Conservation (phyloP, 1,140 invertebrate genomes). For the Radopholus similis region DNA sequence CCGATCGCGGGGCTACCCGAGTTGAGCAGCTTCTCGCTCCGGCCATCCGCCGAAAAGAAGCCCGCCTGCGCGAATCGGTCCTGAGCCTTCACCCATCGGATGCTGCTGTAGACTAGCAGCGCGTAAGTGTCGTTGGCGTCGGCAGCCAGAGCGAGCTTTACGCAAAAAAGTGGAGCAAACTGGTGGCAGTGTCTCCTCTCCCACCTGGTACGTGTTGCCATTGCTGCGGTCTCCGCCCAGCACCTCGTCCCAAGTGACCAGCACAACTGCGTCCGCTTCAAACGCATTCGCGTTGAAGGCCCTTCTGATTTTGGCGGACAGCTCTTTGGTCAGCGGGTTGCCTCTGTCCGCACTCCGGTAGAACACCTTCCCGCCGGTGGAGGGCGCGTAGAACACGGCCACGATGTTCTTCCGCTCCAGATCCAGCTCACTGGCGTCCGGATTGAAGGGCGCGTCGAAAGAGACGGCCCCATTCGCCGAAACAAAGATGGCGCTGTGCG, state of each 20-base stretch:
- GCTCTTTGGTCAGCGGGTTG: slow-evolving; percentile 9
- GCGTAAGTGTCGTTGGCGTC: slow-evolving; percentile 29
- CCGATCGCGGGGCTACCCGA: slow-evolving; percentile 20
- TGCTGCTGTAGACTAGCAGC: slow-evolving; percentile 27
- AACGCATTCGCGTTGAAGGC: slow-evolving; percentile 22
- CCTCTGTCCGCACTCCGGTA: slow-evolving; percentile 12
- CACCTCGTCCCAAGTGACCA: slow-evolving; percentile 35
- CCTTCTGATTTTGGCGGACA: slow-evolving; percentile 29
- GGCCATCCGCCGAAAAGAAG: slow-evolving; percentile 34
- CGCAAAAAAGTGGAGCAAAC: slow-evolving; percentile 1
- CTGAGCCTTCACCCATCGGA: slow-evolving; percentile 13
- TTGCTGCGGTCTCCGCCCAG: neutral
- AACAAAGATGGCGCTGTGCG: slow-evolving; percentile 22
- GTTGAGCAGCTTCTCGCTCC: slow-evolving; percentile 34
- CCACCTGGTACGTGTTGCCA: slow-evolving; percentile 28
- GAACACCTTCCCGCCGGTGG: slow-evolving; percentile 17
- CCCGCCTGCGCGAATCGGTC: slow-evolving; percentile 28
- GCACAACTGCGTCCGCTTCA: slow-evolving; percentile 24
- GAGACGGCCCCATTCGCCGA: slow-evolving; percentile 24
- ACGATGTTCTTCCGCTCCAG: slow-evolving; percentile 21
- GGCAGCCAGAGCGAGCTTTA: slow-evolving; percentile 25
- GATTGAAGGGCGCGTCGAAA: slow-evolving; percentile 20
- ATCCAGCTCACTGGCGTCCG: slow-evolving; percentile 15
- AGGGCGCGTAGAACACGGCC: slow-evolving; percentile 25
- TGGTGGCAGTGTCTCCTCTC: neutral